These are phyloP conservation scores for Channa argus DNA, from an alignment of 2,113 vertebrate genomes.

Conservation along the genomic window DNA sequence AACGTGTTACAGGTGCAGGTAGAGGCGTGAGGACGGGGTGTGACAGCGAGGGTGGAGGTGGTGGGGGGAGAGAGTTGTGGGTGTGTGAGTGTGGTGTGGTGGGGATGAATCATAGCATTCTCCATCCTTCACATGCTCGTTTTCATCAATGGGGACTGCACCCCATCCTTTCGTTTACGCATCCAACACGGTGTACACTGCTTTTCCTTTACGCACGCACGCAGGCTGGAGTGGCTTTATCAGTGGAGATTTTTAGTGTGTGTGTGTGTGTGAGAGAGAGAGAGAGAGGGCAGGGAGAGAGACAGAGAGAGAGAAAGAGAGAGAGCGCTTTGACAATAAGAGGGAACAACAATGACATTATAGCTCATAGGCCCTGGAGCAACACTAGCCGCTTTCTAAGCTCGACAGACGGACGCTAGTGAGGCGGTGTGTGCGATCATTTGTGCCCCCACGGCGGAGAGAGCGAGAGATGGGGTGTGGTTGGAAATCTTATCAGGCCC, in stretches of 20 bases:
- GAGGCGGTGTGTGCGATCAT: constrained; percentile 21
- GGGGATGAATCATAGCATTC: constrained; percentile 75
- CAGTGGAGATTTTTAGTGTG: constrained; percentile 10
- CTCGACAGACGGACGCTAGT: constrained; percentile 14
- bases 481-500: constrained; percentile 69
- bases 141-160: constrained; percentile 68
- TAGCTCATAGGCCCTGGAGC: constrained; percentile 25
- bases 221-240: constrained; percentile 29
- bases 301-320: background rate
- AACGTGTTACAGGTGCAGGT: constrained; percentile 74
- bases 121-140: constrained; percentile 50
- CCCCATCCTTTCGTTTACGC: constrained; percentile 46
- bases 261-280: constrained; percentile 2
- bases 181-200: constrained; percentile 10
- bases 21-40: constrained; percentile 64
- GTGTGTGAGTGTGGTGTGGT: background rate
- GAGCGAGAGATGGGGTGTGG: constrained; percentile 75
- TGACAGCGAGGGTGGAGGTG: constrained; percentile 49
- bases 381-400: constrained; percentile 28
- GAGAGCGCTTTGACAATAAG: constrained; percentile 22
- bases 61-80: background rate
- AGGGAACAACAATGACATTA: constrained; percentile 44
- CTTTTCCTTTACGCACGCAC: constrained; percentile 53
- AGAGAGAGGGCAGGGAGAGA: background rate
- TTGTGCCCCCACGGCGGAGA: constrained; percentile 24